phyloP scores from a whole-genome alignment of 2,113 vertebrate species.

The Trochalopteron elliotii region DNA sequence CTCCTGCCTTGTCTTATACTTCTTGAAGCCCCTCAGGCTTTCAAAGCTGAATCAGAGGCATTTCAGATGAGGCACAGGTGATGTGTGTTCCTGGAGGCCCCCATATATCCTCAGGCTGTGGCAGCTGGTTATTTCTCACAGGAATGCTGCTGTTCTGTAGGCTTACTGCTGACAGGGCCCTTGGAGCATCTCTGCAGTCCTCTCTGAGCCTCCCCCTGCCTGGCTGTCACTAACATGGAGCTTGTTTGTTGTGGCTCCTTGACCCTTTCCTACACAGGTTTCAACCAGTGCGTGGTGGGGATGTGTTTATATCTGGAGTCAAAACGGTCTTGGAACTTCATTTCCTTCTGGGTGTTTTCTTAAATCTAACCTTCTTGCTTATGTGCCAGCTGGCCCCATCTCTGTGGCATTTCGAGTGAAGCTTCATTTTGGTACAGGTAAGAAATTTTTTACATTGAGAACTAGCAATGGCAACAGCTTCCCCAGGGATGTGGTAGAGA shows the following conservation, averaged over 20 bases:
- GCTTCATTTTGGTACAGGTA: not conserved
- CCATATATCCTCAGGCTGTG: conserved; percentile 1
- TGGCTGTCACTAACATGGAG: not conserved
- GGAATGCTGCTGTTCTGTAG: not conserved
- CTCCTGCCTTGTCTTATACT: not conserved
- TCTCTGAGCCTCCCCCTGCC: not conserved
- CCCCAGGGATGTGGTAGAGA: not conserved
- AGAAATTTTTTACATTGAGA: not conserved
- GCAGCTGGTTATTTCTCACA: conserved; percentile 37
- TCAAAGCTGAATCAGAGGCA: not conserved
- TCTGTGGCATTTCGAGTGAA: not conserved
- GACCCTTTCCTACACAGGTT: not conserved
- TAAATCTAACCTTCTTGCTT: not conserved
- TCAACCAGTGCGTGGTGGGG: not conserved
- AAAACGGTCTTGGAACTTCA: not conserved
- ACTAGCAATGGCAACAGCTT: not conserved
- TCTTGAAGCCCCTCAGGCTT: not conserved
- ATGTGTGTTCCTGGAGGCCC: not conserved
- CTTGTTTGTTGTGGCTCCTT: not conserved
- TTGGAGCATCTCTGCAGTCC: not conserved
- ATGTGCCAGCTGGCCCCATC: not conserved
- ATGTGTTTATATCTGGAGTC: not conserved
- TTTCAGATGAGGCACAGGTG: conserved; percentile 9
- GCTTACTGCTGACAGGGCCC: not conserved
- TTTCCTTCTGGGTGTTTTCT: not conserved